These are phyloP conservation scores for Meloidogyne hapla DNA, from an alignment of 1,140 invertebrate species.

Conservation along the genomic window DNA sequence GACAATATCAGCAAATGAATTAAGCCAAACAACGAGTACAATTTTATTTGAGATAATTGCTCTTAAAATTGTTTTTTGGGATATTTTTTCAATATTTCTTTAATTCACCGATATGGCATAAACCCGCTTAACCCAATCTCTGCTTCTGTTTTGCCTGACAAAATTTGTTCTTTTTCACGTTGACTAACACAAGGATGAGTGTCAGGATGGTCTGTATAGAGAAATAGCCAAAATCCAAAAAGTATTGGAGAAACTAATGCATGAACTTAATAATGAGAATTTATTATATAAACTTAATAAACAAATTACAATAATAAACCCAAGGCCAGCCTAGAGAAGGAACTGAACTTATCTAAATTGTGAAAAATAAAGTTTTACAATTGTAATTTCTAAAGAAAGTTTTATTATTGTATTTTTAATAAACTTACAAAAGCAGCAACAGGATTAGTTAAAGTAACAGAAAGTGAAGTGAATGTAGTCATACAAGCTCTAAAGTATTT, in stretches of 20 bases:
- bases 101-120: conserved; percentile 33
- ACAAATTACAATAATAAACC: conserved; percentile 2
- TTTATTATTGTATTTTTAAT: neutral
- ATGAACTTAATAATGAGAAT: conserved; percentile 7
- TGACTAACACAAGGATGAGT: conserved; percentile 30
- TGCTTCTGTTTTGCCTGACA: conserved; percentile 32
- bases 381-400: neutral
- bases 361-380: neutral
- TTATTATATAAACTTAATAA: neutral
- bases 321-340: conserved; percentile 40
- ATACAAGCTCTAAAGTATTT: conserved; percentile 18
- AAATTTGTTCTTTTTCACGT: conserved; percentile 31
- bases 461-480: conserved; percentile 26
- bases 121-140: conserved; percentile 38
- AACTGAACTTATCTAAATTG: conserved; percentile 23
- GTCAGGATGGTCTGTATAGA: conserved; percentile 48
- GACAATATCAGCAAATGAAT: conserved; percentile 49
- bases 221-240: conserved; percentile 32
- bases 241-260: conserved; percentile 17
- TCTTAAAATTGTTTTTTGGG: conserved; percentile 27
- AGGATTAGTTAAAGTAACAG: conserved; percentile 28
- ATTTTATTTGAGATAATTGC: conserved; percentile 42
- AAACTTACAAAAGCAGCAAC: conserved; percentile 24
- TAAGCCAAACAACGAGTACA: conserved; percentile 42
- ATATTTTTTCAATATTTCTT: conserved; percentile 9